Conservation (phyloP, 1,140 invertebrate genomes). For the Acromyrmex charruanus region DNA sequence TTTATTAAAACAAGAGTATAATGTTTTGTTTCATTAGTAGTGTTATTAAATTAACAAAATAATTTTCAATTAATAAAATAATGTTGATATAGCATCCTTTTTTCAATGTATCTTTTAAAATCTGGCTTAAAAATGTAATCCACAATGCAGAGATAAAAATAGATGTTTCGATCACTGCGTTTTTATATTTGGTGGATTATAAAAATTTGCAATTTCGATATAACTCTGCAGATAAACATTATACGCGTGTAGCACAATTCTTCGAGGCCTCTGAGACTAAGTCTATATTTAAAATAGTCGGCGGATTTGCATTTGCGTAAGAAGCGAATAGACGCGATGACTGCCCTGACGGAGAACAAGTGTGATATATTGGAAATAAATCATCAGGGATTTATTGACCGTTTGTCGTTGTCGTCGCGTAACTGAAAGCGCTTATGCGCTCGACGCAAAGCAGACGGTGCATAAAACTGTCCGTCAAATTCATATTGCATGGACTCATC, state of each 20-base stretch:
- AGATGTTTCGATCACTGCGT: too few species aligned
- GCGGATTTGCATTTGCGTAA: constrained; percentile 16
- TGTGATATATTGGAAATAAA: constrained; percentile 34
- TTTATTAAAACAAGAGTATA: too few species aligned
- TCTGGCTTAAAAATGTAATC: neutral
- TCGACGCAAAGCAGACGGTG: neutral
- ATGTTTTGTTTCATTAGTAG: too few species aligned
- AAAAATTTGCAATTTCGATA: neutral
- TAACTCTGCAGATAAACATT: neutral
- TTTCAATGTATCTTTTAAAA: neutral
- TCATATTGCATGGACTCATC: constrained; percentile 19
- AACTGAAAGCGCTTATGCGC: neutral
- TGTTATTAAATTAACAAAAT: too few species aligned
- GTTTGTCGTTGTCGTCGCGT: neutral
- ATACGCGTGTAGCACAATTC: neutral
- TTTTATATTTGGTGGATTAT: neutral
- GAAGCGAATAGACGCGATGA: too few species aligned
- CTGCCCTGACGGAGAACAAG: neutral
- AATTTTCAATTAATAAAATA: too few species aligned
- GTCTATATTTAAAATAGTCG: constrained; percentile 2
- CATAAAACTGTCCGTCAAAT: constrained; percentile 6
- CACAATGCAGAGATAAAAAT: neutral
- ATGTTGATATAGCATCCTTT: too few species aligned
- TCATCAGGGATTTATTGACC: constrained; percentile 28
- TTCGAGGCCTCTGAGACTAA: neutral